These are phyloP conservation scores for Pygocentrus nattereri DNA, from an alignment of 2,797 vertebrate species.

Conservation along the genomic window DNA sequence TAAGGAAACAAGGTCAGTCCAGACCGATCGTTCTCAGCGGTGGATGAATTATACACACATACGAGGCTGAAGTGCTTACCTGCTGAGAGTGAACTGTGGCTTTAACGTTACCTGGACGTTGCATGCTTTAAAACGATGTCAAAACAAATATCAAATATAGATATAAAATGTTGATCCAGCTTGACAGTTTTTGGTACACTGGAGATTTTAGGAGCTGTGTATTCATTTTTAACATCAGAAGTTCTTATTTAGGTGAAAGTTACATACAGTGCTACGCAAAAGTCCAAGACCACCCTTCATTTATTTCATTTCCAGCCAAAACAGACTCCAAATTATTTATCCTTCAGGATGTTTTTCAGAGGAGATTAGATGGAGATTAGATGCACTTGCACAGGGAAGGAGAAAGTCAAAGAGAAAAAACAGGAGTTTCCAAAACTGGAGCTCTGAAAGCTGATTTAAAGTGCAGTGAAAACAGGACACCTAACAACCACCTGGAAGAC, in stretches of 20 bases:
- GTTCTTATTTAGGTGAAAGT: not conserved
- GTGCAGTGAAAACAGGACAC: too few species aligned
- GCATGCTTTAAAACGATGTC: not conserved
- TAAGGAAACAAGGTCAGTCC: not conserved
- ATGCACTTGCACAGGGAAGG: too few species aligned
- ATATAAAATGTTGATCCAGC: not conserved
- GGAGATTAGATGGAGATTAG: too few species aligned
- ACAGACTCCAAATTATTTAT: too few species aligned
- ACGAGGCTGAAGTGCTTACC: not conserved
- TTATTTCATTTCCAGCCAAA: too few species aligned
- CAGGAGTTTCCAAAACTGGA: too few species aligned
- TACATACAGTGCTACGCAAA: too few species aligned
- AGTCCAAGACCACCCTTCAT: too few species aligned
- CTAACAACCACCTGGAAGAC: too few species aligned
- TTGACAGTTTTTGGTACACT: not conserved
- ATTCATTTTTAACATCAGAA: not conserved
- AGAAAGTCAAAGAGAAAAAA: too few species aligned
- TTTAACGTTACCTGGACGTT: not conserved
- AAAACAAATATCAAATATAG: not conserved
- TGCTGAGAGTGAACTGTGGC: not conserved
- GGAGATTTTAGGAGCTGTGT: not conserved
- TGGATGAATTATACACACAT: conserved; percentile 12
- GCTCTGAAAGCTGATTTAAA: too few species aligned
- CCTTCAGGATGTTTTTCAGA: too few species aligned
- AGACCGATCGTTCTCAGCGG: not conserved